A percentile compares a stretch with the other conserved stretches of the same genome.
These are phyloP conservation scores for Saimiri boliviensis DNA, from an alignment of 2,113 vertebrate genomes.

Conservation along the genomic window DNA sequence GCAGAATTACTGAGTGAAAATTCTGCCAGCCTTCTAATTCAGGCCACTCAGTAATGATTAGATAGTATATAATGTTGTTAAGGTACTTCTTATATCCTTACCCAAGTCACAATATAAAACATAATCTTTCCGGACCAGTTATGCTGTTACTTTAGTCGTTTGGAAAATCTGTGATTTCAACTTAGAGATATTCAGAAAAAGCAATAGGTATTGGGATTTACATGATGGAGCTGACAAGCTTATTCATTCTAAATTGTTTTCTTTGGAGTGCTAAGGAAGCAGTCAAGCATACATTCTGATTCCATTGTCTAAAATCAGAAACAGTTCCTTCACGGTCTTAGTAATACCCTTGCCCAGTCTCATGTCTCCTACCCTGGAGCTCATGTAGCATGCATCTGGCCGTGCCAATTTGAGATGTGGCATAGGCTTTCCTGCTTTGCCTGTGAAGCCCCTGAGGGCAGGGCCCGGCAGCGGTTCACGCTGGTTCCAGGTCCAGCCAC, in stretches of 20 bases:
- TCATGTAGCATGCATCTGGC: neutral
- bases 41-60: neutral
- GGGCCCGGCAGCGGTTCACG: neutral
- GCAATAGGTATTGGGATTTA: neutral
- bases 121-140: neutral
- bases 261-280: neutral
- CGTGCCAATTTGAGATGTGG: neutral
- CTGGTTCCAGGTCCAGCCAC: neutral
- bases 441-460: neutral
- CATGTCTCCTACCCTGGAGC: rapidly evolving
- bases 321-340: neutral
- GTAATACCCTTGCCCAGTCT: neutral
- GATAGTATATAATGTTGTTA: rapidly evolving
- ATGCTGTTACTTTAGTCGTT: neutral
- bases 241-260: neutral
- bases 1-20: neutral
- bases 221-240: neutral
- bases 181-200: neutral
- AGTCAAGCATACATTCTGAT: neutral
- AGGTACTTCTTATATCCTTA: neutral
- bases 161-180: neutral
- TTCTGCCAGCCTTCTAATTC: neutral
- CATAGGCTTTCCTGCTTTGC: neutral
- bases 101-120: neutral
- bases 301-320: neutral